Evolutionary conservation across 1,140 invertebrate species (phyloP), one percentile per base, ranked within the genome.

Genomic region (Cherax destructor): DNA sequence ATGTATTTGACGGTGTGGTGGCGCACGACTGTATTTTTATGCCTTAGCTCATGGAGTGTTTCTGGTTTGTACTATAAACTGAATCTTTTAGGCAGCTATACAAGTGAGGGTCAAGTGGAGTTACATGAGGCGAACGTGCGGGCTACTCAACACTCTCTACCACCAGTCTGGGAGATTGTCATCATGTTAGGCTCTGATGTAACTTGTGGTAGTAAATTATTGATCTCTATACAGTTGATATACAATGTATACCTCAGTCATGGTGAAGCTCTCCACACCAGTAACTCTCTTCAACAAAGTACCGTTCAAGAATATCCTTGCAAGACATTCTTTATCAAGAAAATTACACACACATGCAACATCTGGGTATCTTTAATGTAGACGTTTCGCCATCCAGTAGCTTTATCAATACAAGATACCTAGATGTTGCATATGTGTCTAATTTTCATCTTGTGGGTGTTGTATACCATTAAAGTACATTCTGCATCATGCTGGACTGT

Each of bases 1-100:
- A 91, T 91, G 81, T 81, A 92, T 61, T 47, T 21, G 91, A 77
- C 88, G 50, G 52, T 59, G 52, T 21, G 81, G 49, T 65, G 30
- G 30, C 91, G 90, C 90, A 69, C 9, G 50, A 11, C 5, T 41
- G 24, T 50, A 72, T 13, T 76, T 13, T 13, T 24, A 21, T 18
- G 65, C 49, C 65, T 76, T 65, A 72, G 61, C 4, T 74, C 61
- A 47, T 21, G 7, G 50, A 50, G 1, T 50, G 4, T 78, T 56
- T 21, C 69, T 18, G 83, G 83, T 41, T 49, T 13, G n/a, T 41
- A 10, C 10, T 21, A 6, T 87, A 59, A 5, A 52, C 9, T 50
- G 9, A 0, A 18, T 79, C 50, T 59, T 78, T 52, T 16, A 78
- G 56, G 16, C 30, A n/a, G 9, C 50, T 47, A 0, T 1, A 47